Evolutionary conservation across 2,797 vertebrate genomes (phyloP).

Genomic region (Sebastes minor): DNA sequence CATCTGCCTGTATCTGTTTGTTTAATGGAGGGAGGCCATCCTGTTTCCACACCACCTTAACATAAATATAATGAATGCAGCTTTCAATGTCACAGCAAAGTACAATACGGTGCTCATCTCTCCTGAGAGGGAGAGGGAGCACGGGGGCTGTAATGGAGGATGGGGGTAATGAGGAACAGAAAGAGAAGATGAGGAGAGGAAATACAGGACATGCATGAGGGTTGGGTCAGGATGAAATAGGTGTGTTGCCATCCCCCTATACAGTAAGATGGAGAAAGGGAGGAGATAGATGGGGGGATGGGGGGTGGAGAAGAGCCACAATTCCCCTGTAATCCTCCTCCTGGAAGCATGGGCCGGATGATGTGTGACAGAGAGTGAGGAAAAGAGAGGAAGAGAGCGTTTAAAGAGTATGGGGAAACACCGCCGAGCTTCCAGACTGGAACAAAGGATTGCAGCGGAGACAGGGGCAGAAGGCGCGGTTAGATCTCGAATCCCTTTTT

Average conservation of each 20-base stretch:
- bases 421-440: slow-evolving; percentile 37
- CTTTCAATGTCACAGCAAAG: slow-evolving; percentile 77
- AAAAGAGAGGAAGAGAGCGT: slow-evolving; percentile 28
- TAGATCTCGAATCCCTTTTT: slow-evolving; percentile 43
- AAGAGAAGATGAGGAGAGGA: slow-evolving; percentile 38
- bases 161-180: slow-evolving; percentile 31
- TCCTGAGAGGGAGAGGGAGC: slow-evolving; percentile 58
- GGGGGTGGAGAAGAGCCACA: slow-evolving; percentile 44
- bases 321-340: slow-evolving; percentile 50
- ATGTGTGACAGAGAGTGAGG: slow-evolving; percentile 34
- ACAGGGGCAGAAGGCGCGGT: slow-evolving; percentile 33
- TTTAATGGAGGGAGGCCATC: slow-evolving; percentile 44
- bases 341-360: slow-evolving; percentile 42
- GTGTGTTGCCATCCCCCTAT: slow-evolving; percentile 54
- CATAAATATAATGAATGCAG: slow-evolving; percentile 77
- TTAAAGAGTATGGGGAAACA: slow-evolving; percentile 50
- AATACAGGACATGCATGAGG: slow-evolving; percentile 36
- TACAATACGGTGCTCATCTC: slow-evolving; percentile 64
- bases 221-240: slow-evolving; percentile 58
- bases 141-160: slow-evolving; percentile 44
- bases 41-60: slow-evolving; percentile 55
- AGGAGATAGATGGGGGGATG: slow-evolving; percentile 35
- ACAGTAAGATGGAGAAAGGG: slow-evolving; percentile 48
- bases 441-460: slow-evolving; percentile 58
- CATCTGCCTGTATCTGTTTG: slow-evolving; percentile 9